Percentiles rank a stretch among this genome's conserved stretches.
phyloP scores from a whole-genome alignment of 2,113 vertebrate genomes.

The Rostratula benghalensis region DNA sequence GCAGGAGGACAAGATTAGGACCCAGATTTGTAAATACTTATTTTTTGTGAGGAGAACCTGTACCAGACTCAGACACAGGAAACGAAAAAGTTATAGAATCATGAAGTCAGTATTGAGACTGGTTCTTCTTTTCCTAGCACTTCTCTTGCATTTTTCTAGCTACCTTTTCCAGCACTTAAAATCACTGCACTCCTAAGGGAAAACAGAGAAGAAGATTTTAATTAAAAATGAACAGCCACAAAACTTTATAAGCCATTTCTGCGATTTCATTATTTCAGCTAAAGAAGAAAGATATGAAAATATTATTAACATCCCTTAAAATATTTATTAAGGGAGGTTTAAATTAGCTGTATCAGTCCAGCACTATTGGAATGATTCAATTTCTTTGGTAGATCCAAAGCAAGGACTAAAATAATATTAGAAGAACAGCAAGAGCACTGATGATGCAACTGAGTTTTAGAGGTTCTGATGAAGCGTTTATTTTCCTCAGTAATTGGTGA shows the following conservation, averaged over 20 bases:
- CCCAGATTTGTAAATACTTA: neutral
- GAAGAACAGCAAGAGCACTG: neutral
- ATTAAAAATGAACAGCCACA: constrained; percentile 62
- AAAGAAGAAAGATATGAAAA: constrained; percentile 47
- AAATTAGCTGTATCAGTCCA: constrained; percentile 22
- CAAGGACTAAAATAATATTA: constrained; percentile 2
- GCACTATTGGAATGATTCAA: neutral
- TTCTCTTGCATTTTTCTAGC: too few species aligned
- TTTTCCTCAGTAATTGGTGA: neutral
- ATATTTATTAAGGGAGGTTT: constrained; percentile 56
- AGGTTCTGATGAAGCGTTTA: neutral
- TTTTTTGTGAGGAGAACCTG: neutral
- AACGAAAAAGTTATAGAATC: neutral
- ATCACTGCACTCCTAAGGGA: constrained; percentile 24
- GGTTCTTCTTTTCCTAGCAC: neutral
- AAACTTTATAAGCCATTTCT: constrained; percentile 60
- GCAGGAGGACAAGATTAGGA: neutral
- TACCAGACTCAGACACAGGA: neutral
- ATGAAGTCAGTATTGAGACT: neutral
- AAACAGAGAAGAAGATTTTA: constrained; percentile 57
- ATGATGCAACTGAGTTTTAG: neutral
- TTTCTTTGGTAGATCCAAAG: neutral
- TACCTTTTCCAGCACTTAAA: neutral
- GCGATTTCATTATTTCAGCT: constrained; percentile 56
- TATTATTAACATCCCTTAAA: constrained; percentile 63